These are phyloP conservation scores for Thaumatotibia leucotreta DNA, from an alignment of 1,140 invertebrate species.

Conservation along the genomic window DNA sequence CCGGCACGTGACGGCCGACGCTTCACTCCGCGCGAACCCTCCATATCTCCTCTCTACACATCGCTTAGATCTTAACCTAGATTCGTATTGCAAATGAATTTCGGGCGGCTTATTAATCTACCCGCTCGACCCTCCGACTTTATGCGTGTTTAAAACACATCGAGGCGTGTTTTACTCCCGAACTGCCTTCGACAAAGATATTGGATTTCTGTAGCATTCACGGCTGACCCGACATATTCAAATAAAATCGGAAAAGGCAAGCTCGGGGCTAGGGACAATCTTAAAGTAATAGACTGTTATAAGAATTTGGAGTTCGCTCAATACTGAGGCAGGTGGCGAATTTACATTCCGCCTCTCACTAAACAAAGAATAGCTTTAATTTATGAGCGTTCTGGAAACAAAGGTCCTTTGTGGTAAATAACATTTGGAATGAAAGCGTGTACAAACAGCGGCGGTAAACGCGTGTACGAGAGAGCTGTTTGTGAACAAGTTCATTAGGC, in stretches of 20 bases:
- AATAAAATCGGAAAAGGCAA: neutral
- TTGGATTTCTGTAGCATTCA: neutral
- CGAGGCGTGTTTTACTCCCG: neutral
- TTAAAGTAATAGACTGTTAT: neutral
- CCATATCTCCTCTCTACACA: neutral
- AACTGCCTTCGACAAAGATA: neutral
- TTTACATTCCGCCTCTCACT: neutral
- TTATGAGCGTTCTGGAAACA: conserved; percentile 4
- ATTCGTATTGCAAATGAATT: neutral
- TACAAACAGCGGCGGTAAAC: neutral
- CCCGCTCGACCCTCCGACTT: neutral
- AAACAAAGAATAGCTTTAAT: neutral
- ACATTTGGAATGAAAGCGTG: conserved; percentile 3
- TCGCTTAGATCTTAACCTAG: neutral
- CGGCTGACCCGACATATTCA: neutral
- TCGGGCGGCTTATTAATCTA: neutral
- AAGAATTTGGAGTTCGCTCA: neutral
- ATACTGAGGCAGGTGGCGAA: neutral
- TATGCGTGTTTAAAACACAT: neutral
- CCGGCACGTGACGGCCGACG: neutral
- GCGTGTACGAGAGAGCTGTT: neutral
- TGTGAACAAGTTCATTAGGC: conserved; percentile 12
- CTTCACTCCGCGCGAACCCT: neutral
- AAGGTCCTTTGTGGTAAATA: conserved; percentile 9
- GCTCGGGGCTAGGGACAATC: neutral